These are phyloP conservation scores for Ornithoptera priamus DNA, from an alignment of 2,888 invertebrate genomes.

Conservation along the genomic window DNA sequence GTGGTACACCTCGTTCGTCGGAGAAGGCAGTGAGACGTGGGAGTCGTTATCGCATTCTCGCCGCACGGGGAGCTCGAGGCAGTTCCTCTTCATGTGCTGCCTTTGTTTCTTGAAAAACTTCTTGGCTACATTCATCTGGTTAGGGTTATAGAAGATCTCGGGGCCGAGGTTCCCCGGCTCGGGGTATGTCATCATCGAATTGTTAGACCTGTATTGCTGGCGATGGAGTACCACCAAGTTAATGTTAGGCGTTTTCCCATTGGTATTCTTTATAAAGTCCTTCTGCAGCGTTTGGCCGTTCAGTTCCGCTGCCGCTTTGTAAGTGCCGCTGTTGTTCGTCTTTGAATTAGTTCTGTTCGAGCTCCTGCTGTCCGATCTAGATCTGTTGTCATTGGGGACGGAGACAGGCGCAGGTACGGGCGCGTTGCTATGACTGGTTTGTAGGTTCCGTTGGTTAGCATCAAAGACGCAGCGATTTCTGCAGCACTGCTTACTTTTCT, in stretches of 20 bases:
- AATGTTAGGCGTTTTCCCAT: constrained; percentile 81
- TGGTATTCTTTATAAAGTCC: constrained; percentile 64
- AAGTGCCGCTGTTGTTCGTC: constrained; percentile 82
- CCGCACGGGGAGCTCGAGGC: constrained; percentile 83
- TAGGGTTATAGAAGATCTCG: constrained; percentile 94
- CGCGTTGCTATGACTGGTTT: constrained; percentile 51
- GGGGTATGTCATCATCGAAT: constrained; percentile 83
- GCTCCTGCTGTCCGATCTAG: constrained; percentile 83
- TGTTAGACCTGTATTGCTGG: constrained; percentile 86
- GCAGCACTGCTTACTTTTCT: constrained; percentile 82
- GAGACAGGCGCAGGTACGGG: constrained; percentile 64
- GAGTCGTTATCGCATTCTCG: constrained; percentile 79
- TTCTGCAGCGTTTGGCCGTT: constrained; percentile 76
- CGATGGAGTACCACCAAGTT: constrained; percentile 85
- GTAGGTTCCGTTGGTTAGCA: constrained; percentile 81
- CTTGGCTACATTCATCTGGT: constrained; percentile 95
- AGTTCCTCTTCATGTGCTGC: constrained; percentile 86
- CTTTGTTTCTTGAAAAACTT: constrained; percentile 95
- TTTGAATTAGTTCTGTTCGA: constrained; percentile 84
- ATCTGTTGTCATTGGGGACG: constrained; percentile 80
- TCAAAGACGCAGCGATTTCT: constrained; percentile 85
- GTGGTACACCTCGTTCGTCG: constrained; percentile 71
- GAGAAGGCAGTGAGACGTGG: constrained; percentile 73
- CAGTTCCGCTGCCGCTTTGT: constrained; percentile 82
- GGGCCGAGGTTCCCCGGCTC: constrained; percentile 80